Conservation (phyloP, 1,140 invertebrate genomes). For the Drosophila pseudoobscura region DNA sequence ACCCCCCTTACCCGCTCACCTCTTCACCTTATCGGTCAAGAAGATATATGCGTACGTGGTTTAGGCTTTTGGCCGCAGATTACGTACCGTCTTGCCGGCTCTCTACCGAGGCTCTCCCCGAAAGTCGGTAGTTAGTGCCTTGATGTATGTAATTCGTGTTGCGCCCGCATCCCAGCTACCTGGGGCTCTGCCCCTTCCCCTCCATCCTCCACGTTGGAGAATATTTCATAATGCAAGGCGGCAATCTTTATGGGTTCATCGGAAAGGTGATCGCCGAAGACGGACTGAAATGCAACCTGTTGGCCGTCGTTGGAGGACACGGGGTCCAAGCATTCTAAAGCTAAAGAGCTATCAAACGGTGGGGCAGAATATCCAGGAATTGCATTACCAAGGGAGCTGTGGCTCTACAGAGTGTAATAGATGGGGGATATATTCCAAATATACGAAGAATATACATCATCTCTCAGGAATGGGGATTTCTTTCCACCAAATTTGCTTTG, state of each 20-base stretch:
- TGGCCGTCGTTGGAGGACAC: conserved; percentile 52
- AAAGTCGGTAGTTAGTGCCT: conserved; percentile 79
- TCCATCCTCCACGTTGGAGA: conserved; percentile 23
- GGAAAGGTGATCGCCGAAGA: conserved; percentile 67
- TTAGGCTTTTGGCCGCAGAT: conserved; percentile 67
- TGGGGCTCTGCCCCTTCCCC: conserved; percentile 42
- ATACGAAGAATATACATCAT: too few relatives aligned
- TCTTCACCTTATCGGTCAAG: conserved; percentile 57
- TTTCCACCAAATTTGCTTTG: too few relatives aligned
- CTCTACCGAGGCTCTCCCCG: neutral
- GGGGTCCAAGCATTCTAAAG: conserved; percentile 18
- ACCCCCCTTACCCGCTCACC: neutral
- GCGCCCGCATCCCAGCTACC: conserved; percentile 75
- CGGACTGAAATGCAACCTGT: conserved; percentile 67
- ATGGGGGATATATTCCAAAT: too few relatives aligned
- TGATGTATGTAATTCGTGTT: conserved; percentile 82
- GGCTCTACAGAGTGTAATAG: too few relatives aligned
- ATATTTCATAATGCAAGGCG: conserved; percentile 76
- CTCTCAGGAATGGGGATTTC: too few relatives aligned
- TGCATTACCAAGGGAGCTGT: too few relatives aligned
- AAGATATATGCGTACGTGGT: conserved; percentile 71
- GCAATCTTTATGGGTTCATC: conserved; percentile 79
- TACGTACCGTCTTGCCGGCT: conserved; percentile 47
- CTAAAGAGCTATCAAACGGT: neutral
- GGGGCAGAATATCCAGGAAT: too few relatives aligned